phyloP scores from a whole-genome alignment of 2,113 vertebrate species.

The Gopherus flavomarginatus region DNA sequence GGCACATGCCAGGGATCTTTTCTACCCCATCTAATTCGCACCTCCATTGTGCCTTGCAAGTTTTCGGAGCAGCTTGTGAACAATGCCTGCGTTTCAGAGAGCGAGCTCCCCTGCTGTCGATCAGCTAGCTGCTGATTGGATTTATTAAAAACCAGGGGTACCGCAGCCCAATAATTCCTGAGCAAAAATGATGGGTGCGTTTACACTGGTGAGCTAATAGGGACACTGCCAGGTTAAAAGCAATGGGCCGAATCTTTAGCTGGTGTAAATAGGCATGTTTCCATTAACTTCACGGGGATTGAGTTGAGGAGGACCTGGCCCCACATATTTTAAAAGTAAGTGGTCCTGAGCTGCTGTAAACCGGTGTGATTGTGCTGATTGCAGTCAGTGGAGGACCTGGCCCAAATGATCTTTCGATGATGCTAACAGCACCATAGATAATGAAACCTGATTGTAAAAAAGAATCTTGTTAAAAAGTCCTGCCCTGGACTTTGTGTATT shows the following conservation, averaged over 20 bases:
- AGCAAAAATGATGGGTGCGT: neutral
- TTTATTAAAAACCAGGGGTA: neutral
- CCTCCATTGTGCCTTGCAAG: neutral
- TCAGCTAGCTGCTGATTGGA: neutral
- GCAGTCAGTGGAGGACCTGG: neutral
- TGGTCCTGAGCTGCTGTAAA: neutral
- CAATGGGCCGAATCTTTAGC: neutral
- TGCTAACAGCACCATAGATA: constrained; percentile 18
- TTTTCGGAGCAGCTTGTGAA: neutral
- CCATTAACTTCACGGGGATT: neutral
- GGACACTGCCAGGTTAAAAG: neutral
- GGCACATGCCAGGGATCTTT: neutral
- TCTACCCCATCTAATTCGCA: neutral
- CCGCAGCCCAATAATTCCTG: neutral
- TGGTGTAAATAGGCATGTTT: neutral
- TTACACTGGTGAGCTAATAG: neutral
- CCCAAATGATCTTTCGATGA: neutral
- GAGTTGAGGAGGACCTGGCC: neutral
- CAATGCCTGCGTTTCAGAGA: neutral
- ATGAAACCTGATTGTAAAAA: neutral
- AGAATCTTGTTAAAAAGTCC: neutral
- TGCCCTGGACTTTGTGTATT: neutral
- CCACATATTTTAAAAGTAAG: neutral
- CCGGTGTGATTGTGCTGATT: neutral
- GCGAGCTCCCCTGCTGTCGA: neutral